Evolutionary conservation across 2,888 invertebrate genomes (phyloP), one percentile per base, ranked within the genome.

Genomic region (Heliconius ethilla): DNA sequence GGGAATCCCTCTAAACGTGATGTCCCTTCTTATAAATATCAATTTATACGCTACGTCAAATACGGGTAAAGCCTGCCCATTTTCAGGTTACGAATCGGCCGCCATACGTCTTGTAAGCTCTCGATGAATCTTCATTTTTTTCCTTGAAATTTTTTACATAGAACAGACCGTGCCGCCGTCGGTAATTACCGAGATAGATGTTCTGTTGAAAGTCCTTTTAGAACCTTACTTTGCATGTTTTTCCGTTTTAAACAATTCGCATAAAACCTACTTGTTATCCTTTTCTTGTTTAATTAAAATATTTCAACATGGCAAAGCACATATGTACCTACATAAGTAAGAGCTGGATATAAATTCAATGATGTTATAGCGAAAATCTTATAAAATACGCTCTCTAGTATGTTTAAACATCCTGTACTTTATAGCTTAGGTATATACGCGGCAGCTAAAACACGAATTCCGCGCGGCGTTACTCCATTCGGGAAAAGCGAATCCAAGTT

Each of bases 11-110:
- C 90, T 91, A 92, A 92, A 93, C 92, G 92, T 89, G 86, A 83
- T 82, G 92, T 91, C 93, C 94, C 92, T 92, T 88, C 92, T 92
- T 94, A 94, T 94, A 94, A 94, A 94, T 94, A 94, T 94, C 93
- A 94, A 94, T 94, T 94, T 93, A 93, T 94, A 93, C 91, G 87
- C 86, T 85, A 89, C 90, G 93, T 94, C 93, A 93, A 93, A 93
- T 90, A 89, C 90, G 90, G 84, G 87, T 87, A 88, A 89, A 88
- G 88, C 89, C 88, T 89, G 90, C 88, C 89, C 91, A 90, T 92
- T 93, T 92, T 91, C 89, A 87, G 89, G 88, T 91, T 90, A 92
- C 90, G 90, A 89, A 92, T 90, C 87, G 88, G 86, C 88, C 83
- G 85, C 89, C 85, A 89, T 91, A 86, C 88, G 86, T 91, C 90